Evolutionary conservation across 2,797 vertebrate species (phyloP), one percentile per base, ranked within the genome.

Genomic region (Clarias platycephalus): DNA sequence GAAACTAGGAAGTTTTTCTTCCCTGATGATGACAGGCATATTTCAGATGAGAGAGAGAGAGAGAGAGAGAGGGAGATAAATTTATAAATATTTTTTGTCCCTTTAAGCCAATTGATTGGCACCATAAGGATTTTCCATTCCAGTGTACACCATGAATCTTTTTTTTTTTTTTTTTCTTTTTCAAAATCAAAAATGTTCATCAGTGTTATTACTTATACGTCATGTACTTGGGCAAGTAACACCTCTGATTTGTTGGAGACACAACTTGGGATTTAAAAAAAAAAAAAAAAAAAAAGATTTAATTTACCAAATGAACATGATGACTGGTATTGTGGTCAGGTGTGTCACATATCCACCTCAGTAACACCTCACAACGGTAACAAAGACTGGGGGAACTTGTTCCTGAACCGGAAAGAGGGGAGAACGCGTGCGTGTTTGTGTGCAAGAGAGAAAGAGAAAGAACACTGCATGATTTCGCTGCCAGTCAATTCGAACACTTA

Each of bases 311-410:
- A 49, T 28, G 68, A 74, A 53, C 49, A 53, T 76, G 22, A 53
- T 16, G 13, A 53, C 85, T 62, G 58, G 8, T 26, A 13, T 74
- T 87, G 86, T 83, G 68, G 83, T 84, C 90, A 88, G 37, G 57
- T 55, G 44, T 40, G 84, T 75, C 87, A 85, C 68, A 85, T 74
- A 86, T 85, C 81, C 92, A 91, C 90, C 91, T 87, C 75, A 83
- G 63, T 75, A 83, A 91, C 85, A 62, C 90, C 93, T 87, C 63
- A 64, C 62, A 81, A 80, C 80, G 79, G 53, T 66, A 64, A 71
- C 79, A 40, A 34, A 1, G 40, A 94, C 93, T 60, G 77, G 94
- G 85, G 85, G 28, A 87, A 94, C 94, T 88, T 76, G 94, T 91
- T 74, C 67, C 81, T 62, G 12, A 1, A 40, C 31, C 6, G n/a